Evolutionary conservation across 2,797 vertebrate species (phyloP).

Genomic region (Clarias laeviceps): DNA sequence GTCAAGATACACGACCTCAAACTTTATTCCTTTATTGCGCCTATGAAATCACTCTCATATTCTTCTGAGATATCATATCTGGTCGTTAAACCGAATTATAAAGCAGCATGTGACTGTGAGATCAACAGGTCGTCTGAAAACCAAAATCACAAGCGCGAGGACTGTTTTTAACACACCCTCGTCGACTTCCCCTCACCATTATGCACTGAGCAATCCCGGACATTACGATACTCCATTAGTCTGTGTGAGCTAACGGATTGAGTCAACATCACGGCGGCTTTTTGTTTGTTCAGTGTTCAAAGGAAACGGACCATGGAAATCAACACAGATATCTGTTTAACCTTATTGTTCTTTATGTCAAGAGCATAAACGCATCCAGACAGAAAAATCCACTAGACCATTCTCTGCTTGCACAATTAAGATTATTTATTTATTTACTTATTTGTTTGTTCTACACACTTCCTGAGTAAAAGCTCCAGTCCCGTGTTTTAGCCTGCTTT

Average conservation of each 20-base stretch:
- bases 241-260: slow-evolving; percentile 3
- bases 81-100: background rate
- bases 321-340: slow-evolving; percentile 7
- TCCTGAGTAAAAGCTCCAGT: background rate
- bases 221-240: slow-evolving; percentile 11
- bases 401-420: background rate
- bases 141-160: background rate
- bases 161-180: slow-evolving; percentile 5
- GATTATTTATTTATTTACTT: background rate
- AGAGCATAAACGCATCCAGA: background rate
- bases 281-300: slow-evolving; percentile 16
- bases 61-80: background rate
- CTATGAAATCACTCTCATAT: background rate
- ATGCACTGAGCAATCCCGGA: background rate
- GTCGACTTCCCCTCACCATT: slow-evolving; percentile 4
- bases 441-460: background rate
- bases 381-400: background rate
- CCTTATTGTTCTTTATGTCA: slow-evolving; percentile 5
- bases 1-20: background rate
- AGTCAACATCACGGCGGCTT: slow-evolving; percentile 2
- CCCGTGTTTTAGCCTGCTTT: background rate
- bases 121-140: slow-evolving; percentile 9
- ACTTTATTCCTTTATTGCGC: background rate
- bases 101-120: background rate
- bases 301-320: slow-evolving; percentile 20